A percentile compares a stretch with the other conserved stretches of the same genome.
Evolutionary conservation across 2,797 vertebrate genomes (phyloP).

Genomic region (Apogon hyalosoma): DNA sequence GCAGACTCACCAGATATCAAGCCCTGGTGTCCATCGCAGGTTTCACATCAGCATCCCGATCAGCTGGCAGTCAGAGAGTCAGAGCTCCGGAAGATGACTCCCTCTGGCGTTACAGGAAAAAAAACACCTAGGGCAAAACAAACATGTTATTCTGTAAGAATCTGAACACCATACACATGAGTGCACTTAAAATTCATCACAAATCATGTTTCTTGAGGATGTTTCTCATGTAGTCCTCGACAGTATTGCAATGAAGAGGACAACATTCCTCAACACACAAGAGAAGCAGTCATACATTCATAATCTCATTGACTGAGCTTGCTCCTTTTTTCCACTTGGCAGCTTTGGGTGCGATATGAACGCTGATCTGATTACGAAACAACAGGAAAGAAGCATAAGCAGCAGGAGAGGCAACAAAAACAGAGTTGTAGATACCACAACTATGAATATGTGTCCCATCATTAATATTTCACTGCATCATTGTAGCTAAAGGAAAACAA

Average conservation of each 20-base stretch:
- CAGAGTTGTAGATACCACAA: slow-evolving; percentile 44
- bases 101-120: slow-evolving; percentile 38
- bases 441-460: slow-evolving; percentile 69
- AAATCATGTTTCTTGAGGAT: slow-evolving; percentile 24
- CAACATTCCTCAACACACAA: slow-evolving; percentile 60
- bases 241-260: slow-evolving; percentile 30
- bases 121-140: slow-evolving; percentile 68
- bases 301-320: slow-evolving; percentile 76
- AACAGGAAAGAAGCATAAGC: slow-evolving; percentile 70
- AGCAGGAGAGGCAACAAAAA: slow-evolving; percentile 62
- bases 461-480: slow-evolving; percentile 84
- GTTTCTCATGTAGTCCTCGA: slow-evolving; percentile 43
- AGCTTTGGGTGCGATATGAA: slow-evolving; percentile 76
- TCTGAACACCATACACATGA: slow-evolving; percentile 5
- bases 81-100: slow-evolving; percentile 39
- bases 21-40: slow-evolving; percentile 78
- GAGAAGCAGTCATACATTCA: slow-evolving; percentile 72
- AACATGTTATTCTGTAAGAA: slow-evolving; percentile 14
- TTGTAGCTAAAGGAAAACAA: slow-evolving; percentile 72
- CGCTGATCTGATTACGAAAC: slow-evolving; percentile 80
- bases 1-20: slow-evolving; percentile 83
- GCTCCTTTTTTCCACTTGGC: slow-evolving; percentile 75
- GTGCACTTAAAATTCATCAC: not conserved
- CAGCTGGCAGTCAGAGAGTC: slow-evolving; percentile 49
- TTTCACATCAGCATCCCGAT: slow-evolving; percentile 74